A percentile compares a stretch with the other conserved stretches of the same genome.
phyloP scores from a whole-genome alignment of 2,113 vertebrate genomes.

The Cyanoderma ruficeps region DNA sequence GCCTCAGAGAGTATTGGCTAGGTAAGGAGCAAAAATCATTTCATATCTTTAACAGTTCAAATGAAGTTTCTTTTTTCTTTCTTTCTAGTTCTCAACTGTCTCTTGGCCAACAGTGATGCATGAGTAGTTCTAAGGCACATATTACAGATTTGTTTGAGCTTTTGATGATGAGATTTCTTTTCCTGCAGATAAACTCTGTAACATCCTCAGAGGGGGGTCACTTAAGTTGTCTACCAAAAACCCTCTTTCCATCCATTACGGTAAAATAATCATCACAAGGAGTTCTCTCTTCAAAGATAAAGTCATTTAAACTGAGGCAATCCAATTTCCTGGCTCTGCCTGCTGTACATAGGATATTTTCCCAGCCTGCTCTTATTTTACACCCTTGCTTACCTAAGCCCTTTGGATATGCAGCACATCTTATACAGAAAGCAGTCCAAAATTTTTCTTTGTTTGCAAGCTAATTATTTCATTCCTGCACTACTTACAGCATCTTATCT shows the following conservation, averaged over 20 bases:
- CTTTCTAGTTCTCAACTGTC: neutral
- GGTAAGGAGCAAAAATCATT: neutral
- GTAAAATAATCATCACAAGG: neutral
- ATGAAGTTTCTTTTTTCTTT: neutral
- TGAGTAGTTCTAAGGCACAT: neutral
- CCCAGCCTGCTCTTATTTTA: neutral
- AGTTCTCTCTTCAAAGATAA: neutral
- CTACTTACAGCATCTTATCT: neutral
- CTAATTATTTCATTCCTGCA: neutral
- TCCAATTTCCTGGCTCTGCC: neutral
- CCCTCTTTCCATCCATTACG: neutral
- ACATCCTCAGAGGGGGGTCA: neutral
- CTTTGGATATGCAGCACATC: neutral
- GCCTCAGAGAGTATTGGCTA: neutral
- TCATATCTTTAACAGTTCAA: neutral
- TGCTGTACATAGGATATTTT: neutral
- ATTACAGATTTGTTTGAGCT: neutral
- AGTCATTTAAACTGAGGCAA: neutral
- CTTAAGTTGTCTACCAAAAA: neutral
- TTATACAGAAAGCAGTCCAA: neutral
- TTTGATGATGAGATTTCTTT: neutral
- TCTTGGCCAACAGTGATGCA: neutral
- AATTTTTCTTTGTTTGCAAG: neutral
- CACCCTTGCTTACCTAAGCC: neutral
- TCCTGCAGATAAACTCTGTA: neutral